Conservation (phyloP, 1,140 invertebrate species). For the Drosophila kurseongensis region DNA sequence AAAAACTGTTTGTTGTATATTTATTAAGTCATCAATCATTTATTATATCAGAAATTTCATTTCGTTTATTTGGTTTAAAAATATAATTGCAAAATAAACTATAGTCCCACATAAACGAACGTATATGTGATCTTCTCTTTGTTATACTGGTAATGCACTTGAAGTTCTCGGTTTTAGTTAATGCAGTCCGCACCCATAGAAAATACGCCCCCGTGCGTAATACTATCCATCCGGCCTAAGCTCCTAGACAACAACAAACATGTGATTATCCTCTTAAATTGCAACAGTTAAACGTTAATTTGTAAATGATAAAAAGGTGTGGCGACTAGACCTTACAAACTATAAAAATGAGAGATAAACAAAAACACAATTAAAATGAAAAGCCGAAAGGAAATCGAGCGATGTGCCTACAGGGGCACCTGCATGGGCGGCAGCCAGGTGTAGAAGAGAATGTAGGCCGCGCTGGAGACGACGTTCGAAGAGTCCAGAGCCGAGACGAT, state of each 20-base stretch:
- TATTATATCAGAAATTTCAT: conserved; percentile 64
- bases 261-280: conserved; percentile 40
- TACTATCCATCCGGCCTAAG: conserved; percentile 15
- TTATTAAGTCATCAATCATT: neutral
- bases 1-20: too few relatives aligned
- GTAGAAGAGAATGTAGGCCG: conserved; percentile 93
- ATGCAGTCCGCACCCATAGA: conserved; percentile 9
- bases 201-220: conserved; percentile 26
- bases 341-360: conserved; percentile 17
- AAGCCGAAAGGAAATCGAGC: conserved; percentile 3
- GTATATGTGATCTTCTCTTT: conserved; percentile 1
- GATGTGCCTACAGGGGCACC: conserved; percentile 18
- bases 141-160: conserved; percentile 60
- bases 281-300: conserved; percentile 54
- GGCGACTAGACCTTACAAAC: conserved; percentile 60
- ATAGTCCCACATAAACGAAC: conserved; percentile 22
- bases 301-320: conserved; percentile 22
- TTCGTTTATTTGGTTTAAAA: conserved; percentile 81
- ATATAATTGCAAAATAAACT: conserved; percentile 69
- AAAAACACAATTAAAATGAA: conserved; percentile 20
- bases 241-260: conserved; percentile 61
- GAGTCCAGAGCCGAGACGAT: conserved; percentile 90
- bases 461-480: conserved; percentile 89
- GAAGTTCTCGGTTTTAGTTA: conserved; percentile 35
- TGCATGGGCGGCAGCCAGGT: conserved; percentile 81